These are phyloP conservation scores for Pherbina coryleti DNA, from an alignment of 2,888 invertebrate genomes.

Conservation along the genomic window DNA sequence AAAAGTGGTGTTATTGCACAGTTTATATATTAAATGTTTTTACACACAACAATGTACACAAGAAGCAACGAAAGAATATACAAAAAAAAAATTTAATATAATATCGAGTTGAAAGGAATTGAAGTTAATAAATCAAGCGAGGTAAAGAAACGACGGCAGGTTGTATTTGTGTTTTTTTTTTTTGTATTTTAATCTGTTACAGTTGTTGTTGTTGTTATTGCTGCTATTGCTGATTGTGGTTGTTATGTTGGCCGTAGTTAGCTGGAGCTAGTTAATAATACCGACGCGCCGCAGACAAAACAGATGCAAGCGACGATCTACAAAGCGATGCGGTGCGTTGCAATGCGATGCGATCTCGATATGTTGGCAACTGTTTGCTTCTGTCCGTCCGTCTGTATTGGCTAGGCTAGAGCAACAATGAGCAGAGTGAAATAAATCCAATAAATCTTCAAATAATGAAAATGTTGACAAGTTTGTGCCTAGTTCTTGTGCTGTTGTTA, in stretches of 20 bases:
- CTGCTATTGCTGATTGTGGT: conserved; percentile 4
- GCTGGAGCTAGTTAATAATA: not conserved
- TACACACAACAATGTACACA: not conserved
- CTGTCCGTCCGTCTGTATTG: not conserved
- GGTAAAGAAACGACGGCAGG: conserved; percentile 44
- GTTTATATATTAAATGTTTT: not conserved
- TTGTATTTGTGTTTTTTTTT: conserved; percentile 42
- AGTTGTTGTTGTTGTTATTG: conserved; percentile 1
- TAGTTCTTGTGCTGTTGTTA: conserved; percentile 29
- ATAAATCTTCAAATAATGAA: conserved; percentile 52
- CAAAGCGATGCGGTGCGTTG: not conserved
- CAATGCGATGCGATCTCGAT: conserved; percentile 6
- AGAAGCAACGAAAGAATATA: not conserved
- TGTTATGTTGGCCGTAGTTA: not conserved
- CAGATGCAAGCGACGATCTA: not conserved
- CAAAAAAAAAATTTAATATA: conserved; percentile 4
- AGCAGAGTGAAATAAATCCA: conserved; percentile 26
- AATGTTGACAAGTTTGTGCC: conserved; percentile 50
- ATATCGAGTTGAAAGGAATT: conserved; percentile 27
- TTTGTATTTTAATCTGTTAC: not conserved
- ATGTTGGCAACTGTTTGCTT: conserved; percentile 4
- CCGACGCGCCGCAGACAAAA: conserved; percentile 10
- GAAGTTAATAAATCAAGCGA: conserved; percentile 42
- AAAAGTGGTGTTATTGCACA: not conserved
- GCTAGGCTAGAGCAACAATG: not conserved